A percentile compares a stretch with the other conserved stretches of the same genome.
Evolutionary conservation across 2,113 vertebrate species (phyloP).

Genomic region (Phodopus roborovskii): DNA sequence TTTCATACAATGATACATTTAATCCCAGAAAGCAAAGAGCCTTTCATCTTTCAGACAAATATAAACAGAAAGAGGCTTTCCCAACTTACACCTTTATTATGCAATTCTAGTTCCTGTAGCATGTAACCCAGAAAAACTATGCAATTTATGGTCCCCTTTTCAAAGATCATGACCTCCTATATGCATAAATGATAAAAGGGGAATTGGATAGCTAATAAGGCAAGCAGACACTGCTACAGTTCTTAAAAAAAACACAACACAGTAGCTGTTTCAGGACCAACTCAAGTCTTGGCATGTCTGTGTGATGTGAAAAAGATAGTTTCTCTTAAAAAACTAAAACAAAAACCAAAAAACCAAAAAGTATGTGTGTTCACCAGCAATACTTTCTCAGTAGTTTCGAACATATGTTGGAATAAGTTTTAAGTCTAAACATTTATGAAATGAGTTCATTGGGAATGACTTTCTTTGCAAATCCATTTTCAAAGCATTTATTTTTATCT

Average conservation of each 20-base stretch:
- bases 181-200: not conserved
- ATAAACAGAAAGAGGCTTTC: not conserved
- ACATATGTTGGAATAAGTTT: not conserved
- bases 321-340: not conserved
- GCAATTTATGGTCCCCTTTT: not conserved
- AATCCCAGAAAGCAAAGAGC: not conserved
- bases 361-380: not conserved
- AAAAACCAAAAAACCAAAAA: no score
- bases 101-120: not conserved
- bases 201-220: not conserved
- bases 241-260: not conserved
- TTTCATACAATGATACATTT: not conserved
- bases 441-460: not conserved
- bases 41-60: not conserved
- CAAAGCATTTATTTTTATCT: slow-evolving; percentile 19
- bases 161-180: not conserved
- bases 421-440: slow-evolving; percentile 7
- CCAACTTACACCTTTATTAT: not conserved
- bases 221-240: not conserved
- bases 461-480: not conserved
- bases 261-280: not conserved
- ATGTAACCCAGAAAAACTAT: not conserved
- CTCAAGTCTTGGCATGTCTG: not conserved
- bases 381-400: slow-evolving; percentile 6
- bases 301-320: not conserved